These are phyloP conservation scores for Drosophila burlai DNA, from an alignment of 1,140 invertebrate genomes.

Conservation along the genomic window DNA sequence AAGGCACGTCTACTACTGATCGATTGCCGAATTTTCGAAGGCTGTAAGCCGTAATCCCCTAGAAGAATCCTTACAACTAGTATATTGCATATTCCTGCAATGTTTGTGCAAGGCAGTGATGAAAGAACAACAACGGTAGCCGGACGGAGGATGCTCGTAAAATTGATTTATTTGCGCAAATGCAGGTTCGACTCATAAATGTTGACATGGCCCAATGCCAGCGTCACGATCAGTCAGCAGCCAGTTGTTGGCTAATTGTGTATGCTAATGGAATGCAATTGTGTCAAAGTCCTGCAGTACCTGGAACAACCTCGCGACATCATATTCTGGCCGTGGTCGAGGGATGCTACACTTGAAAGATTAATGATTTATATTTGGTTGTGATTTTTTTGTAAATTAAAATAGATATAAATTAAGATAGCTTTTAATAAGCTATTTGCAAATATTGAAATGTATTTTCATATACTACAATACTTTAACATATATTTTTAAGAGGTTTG, in stretches of 20 bases:
- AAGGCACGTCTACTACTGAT: slow-evolving; percentile 59
- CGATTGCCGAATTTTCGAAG: slow-evolving; percentile 30
- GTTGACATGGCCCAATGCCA: slow-evolving; percentile 55
- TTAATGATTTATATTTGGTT: accelerated
- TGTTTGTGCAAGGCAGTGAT: slow-evolving; percentile 59
- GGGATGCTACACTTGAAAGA: slow-evolving; percentile 15
- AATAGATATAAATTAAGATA: neutral
- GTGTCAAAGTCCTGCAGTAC: slow-evolving; percentile 77
- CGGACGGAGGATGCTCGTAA: slow-evolving; percentile 39
- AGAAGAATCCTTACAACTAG: neutral
- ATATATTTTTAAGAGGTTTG: neutral
- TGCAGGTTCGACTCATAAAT: slow-evolving; percentile 58
- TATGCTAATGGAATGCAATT: slow-evolving; percentile 83
- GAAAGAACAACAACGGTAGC: slow-evolving; percentile 70
- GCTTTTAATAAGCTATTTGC: no score
- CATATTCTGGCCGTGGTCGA: slow-evolving; percentile 33
- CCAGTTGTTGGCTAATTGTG: slow-evolving; percentile 72
- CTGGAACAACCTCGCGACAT: slow-evolving; percentile 53
- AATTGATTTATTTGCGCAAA: slow-evolving; percentile 68
- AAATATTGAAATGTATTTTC: no score
- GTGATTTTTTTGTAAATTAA: neutral
- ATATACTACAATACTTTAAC: neutral
- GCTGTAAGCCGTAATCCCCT: neutral
- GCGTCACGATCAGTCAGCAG: slow-evolving; percentile 66
- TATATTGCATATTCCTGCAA: slow-evolving; percentile 9